Evolutionary conservation across 2,888 invertebrate species (phyloP), one percentile per base, ranked within the genome.

Genomic region (Caenorhabditis drosophilae): DNA sequence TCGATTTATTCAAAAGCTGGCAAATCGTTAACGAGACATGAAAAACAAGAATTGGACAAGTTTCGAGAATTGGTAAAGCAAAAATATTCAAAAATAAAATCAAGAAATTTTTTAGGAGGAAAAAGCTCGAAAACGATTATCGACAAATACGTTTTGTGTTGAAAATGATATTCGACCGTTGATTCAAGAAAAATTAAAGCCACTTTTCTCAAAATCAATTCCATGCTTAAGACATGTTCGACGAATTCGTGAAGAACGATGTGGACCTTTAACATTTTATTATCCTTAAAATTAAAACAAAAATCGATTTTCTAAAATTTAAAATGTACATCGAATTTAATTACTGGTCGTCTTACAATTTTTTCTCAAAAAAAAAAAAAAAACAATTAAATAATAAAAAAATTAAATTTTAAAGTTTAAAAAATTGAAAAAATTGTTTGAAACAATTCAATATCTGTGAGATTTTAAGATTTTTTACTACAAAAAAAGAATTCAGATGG

Each of bases 251-350:
- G 66, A 66, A 22, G 59, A 66, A 49, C 47, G 66, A 38, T 52
- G 52, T 26, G 66, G 66, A 7, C 51, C 55, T 15, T 31, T 56
- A 12, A 66, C 66, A n/a, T 59, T 66, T 23, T 66, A 66, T 31
- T 56, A 31, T 44, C 22, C 54, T 16, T 58, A 16, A 36, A 45
- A 23, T 23, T 22, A 9, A 20, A 31, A 31, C n/a, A n/a, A n/a
- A n/a, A n/a, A n/a, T n/a, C n/a, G n/a, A n/a, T n/a, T 31, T 31
- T 9, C 31, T 9, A 31, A 25, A 23, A 27, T 25, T 22, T 22
- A 16, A 25, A 45, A 3, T 45, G n/a, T 26, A 48, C 31, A 6
- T 31, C 31, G 6, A 9, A 12, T 12, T 31, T 31, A 31, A 31
- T 31, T 31, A 31, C 31, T 31, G 31, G 31, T 31, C 12, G 12